phyloP scores from a whole-genome alignment of 2,797 vertebrate genomes.

The Sebastes steindachneri region DNA sequence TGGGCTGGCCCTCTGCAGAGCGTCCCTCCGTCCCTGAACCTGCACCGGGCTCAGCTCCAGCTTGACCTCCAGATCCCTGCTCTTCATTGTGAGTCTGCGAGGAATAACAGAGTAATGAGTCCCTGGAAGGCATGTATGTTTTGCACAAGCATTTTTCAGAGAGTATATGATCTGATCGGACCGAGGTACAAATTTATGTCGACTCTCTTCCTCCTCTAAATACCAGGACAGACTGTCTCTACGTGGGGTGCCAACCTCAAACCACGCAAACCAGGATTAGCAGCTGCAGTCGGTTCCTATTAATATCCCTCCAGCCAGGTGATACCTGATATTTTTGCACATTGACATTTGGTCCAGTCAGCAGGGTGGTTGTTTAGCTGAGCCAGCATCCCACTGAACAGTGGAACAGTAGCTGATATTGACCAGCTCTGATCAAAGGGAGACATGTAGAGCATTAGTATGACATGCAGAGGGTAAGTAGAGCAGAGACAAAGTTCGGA shows the following conservation, averaged over 20 bases:
- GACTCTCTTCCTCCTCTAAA: not conserved
- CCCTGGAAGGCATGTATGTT: not conserved
- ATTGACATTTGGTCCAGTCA: conserved; percentile 37
- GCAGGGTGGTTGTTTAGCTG: conserved; percentile 29
- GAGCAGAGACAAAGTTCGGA: not conserved
- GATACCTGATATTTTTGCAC: conserved; percentile 51
- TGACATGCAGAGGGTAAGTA: conserved; percentile 8
- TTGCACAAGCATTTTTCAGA: not conserved
- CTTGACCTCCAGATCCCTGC: conserved; percentile 25
- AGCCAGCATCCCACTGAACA: conserved; percentile 20
- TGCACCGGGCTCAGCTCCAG: conserved; percentile 36
- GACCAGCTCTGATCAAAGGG: conserved; percentile 30
- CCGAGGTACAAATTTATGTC: not conserved
- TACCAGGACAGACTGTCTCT: not conserved
- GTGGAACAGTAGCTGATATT: conserved; percentile 4
- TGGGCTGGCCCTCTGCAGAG: conserved; percentile 55
- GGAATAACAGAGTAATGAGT: not conserved
- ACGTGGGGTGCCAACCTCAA: not conserved
- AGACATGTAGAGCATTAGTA: conserved; percentile 20
- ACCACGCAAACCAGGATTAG: not conserved
- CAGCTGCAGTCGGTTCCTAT: conserved; percentile 24
- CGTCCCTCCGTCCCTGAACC: conserved; percentile 3
- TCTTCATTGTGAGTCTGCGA: conserved; percentile 65
- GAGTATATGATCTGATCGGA: not conserved
- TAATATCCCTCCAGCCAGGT: conserved; percentile 23